Base-by-base conservation (phyloP, 2,797 vertebrate species). In the Lagothrix lagotricha region DNA sequence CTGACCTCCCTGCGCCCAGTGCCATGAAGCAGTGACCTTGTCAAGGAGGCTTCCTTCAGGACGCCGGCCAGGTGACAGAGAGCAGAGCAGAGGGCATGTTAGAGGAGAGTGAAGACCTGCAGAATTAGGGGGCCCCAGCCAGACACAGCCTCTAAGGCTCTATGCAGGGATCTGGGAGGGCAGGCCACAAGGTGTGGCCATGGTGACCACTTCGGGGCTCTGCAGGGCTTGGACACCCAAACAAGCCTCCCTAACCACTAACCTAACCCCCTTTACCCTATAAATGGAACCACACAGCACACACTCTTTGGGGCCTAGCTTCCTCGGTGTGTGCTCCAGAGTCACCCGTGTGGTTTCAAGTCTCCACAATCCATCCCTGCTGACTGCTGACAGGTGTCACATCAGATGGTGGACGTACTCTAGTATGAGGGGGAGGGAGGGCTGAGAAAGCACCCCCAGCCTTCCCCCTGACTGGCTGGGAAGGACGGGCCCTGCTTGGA, bases 131-230 rank as follows among this genome's bases (percentile, higher is more conserved):
- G 77, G 15, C 24, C 19, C 22, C 15, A 75, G 57, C 5, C 33
- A 54, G 50, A 36, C 50, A n/a, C 33, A 46, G 70, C 67, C 44
- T 2, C 3, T 1, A 76, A 80, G 57, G 39, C 26, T 19, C 52
- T 33, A 19, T 1, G 30, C 13, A 11, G 22, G 24, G 17, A 17
- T 26, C 33, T 12, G 5, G 24, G 19, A 0, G 11, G 12, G 9
- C 28, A 7, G 22, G 28, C 15, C 13, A 36, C 54, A n/a, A 1
- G 13, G 12, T 44, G 54, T 7, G 46, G n/a, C 88, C 44, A 24
- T 1, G n/a, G 50, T 15, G 70, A 67, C 61, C 82, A 58, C 19
- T 20, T 20, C 8, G 2, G 9, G 8, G 20, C 11, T 28, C 79
- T 36, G 12, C 33, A 54, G 9, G 48, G 33, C 20, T 39, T 1